These are phyloP conservation scores for Lepidochitona cinerea DNA, from an alignment of 2,888 invertebrate species.

Conservation along the genomic window DNA sequence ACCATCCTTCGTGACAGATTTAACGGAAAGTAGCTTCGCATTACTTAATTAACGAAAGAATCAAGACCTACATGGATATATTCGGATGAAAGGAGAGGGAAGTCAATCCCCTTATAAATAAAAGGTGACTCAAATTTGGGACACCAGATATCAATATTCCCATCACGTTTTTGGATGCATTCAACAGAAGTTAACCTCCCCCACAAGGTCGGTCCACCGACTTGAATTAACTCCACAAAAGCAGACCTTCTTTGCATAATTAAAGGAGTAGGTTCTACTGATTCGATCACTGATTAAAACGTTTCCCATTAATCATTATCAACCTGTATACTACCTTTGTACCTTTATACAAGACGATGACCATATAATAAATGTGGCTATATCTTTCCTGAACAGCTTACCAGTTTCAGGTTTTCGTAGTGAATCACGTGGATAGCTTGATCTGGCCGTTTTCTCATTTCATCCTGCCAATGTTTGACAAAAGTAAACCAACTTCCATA, in stretches of 20 bases:
- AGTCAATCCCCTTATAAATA: too few relatives aligned
- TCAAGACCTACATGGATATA: too few relatives aligned
- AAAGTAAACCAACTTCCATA: background rate
- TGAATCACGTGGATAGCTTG: background rate
- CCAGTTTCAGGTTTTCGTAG: background rate
- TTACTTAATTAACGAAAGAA: too few relatives aligned
- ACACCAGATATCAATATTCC: too few relatives aligned
- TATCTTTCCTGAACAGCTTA: too few relatives aligned
- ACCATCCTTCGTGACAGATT: too few relatives aligned
- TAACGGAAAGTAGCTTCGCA: too few relatives aligned
- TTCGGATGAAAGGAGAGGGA: too few relatives aligned
- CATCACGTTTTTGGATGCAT: too few relatives aligned
- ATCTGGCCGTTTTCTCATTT: background rate
- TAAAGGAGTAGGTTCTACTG: background rate
- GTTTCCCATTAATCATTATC: background rate
- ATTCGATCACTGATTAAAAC: background rate
- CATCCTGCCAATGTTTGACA: background rate
- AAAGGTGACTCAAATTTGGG: too few relatives aligned
- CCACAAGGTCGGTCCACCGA: background rate
- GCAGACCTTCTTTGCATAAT: background rate
- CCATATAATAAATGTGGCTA: too few relatives aligned
- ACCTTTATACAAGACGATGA: background rate
- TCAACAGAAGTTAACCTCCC: too few relatives aligned
- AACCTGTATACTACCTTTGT: background rate
- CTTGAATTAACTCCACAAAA: background rate